A percentile compares a stretch with the other conserved stretches of the same genome.
Evolutionary conservation across 2,888 invertebrate genomes (phyloP).

Genomic region (Noctua pronuba): DNA sequence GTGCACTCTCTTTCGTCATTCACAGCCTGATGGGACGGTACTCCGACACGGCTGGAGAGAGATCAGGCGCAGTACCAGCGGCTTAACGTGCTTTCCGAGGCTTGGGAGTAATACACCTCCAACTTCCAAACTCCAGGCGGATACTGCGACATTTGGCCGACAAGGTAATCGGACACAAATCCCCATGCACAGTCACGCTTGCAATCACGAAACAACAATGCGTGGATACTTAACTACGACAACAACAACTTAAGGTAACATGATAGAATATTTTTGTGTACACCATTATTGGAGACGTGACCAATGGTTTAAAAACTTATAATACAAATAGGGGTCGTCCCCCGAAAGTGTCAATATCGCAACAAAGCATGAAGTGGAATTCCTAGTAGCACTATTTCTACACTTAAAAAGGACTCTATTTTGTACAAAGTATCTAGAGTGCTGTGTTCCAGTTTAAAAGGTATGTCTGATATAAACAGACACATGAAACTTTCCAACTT

Average conservation of each 20-base stretch:
- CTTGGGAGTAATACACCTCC: background rate
- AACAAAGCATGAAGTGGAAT: background rate
- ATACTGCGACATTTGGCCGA: background rate
- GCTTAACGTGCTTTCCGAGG: background rate
- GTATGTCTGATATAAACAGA: slow-evolving; percentile 18
- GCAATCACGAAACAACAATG: background rate
- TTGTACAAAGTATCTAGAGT: slow-evolving; percentile 9
- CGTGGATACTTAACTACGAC: slow-evolving; percentile 1
- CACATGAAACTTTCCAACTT: slow-evolving; percentile 21
- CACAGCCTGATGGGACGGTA: background rate
- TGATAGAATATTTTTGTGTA: background rate
- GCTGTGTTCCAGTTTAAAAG: slow-evolving; percentile 18
- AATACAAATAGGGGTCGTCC: background rate
- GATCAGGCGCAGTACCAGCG: background rate
- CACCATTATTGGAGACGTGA: background rate
- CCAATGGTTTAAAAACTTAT: background rate
- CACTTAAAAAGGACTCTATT: background rate
- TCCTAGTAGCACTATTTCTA: background rate
- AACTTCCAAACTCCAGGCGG: background rate
- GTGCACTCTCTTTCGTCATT: background rate
- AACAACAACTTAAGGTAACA: too few relatives aligned
- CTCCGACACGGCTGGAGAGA: background rate
- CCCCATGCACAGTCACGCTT: background rate
- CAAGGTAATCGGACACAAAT: background rate
- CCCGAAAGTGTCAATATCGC: background rate